Conservation (phyloP, 2,888 invertebrate genomes). For the Eulithis testata region DNA sequence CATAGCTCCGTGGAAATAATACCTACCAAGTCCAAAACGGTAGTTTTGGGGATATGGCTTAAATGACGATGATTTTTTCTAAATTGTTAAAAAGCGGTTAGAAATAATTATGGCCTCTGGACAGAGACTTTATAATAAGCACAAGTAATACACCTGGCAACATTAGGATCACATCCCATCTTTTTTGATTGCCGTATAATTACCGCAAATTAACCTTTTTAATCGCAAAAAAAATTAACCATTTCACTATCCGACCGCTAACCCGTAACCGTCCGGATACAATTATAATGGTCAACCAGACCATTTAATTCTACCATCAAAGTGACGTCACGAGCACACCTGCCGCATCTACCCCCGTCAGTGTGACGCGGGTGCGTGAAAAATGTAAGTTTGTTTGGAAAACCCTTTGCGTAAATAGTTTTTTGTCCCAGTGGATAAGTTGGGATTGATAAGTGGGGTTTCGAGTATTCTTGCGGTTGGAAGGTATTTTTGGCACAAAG, state of each 20-base stretch:
- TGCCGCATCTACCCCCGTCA: conserved; percentile 59
- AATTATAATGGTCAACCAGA: conserved; percentile 4
- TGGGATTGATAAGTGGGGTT: conserved; percentile 26
- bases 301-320: conserved; percentile 27
- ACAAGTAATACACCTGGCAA: no score
- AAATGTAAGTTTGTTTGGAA: conserved; percentile 43
- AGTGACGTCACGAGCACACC: conserved; percentile 38
- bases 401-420: conserved; percentile 40
- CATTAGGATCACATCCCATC: not conserved
- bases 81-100: no score
- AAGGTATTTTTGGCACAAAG: not conserved
- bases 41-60: no score
- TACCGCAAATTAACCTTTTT: not conserved
- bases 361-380: conserved; percentile 53
- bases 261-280: conserved; percentile 11
- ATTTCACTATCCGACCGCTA: conserved; percentile 3
- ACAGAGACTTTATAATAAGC: no score
- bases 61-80: no score
- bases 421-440: conserved; percentile 31
- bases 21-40: no score
- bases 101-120: no score
- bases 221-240: conserved; percentile 1
- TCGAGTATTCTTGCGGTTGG: not conserved
- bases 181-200: not conserved
- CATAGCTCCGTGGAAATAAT: no score